Conservation (phyloP, 2,797 vertebrate species). For the Huso huso region DNA sequence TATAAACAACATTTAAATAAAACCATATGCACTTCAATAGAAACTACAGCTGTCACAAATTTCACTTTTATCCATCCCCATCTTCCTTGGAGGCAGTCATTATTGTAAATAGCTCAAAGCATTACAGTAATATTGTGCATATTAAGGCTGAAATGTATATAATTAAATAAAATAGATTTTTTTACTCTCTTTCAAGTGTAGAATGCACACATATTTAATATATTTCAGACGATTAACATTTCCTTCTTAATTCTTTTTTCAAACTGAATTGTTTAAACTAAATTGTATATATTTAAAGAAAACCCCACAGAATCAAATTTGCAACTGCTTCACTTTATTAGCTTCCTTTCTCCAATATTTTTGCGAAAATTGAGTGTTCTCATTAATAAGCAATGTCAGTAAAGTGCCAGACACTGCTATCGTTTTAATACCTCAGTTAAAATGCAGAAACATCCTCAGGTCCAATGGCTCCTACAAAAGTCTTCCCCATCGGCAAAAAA, state of each 20-base stretch:
- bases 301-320: not conserved
- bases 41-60: too few relatives aligned
- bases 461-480: constrained; percentile 43
- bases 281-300: too few relatives aligned
- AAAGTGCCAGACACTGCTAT: constrained; percentile 14
- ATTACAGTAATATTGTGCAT: not conserved
- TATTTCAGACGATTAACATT: not conserved
- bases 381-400: constrained; percentile 16
- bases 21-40: too few relatives aligned
- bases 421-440: constrained; percentile 23
- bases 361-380: constrained; percentile 6
- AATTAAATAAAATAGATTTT: not conserved
- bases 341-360: constrained; percentile 1
- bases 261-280: too few relatives aligned
- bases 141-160: not conserved
- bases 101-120: not conserved
- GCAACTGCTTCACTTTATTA: not conserved
- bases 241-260: too few relatives aligned
- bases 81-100: too few relatives aligned
- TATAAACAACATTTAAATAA: too few relatives aligned
- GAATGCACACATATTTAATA: not conserved
- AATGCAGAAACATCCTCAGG: constrained; percentile 12
- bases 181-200: not conserved
- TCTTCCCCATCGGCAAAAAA: constrained; percentile 46
- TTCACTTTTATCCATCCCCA: too few relatives aligned